Percentiles rank a stretch among this genome's conserved stretches.
These are phyloP conservation scores for Teleiodes luculella DNA, from an alignment of 2,888 invertebrate species.

Conservation along the genomic window DNA sequence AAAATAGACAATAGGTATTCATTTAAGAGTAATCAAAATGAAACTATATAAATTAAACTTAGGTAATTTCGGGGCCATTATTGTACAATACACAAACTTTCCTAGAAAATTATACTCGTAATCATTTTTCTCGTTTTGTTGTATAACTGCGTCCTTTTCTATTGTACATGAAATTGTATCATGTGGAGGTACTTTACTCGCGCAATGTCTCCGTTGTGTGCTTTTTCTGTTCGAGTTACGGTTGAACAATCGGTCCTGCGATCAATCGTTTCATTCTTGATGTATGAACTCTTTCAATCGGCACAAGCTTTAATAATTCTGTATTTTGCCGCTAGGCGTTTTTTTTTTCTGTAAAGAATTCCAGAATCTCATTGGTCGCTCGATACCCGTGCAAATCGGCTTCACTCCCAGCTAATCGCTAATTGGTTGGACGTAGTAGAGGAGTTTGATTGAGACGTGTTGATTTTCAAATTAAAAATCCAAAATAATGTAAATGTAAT, in stretches of 20 bases:
- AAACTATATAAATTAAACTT: too few relatives aligned
- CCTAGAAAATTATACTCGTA: too few relatives aligned
- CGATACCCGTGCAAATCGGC: constrained; percentile 9
- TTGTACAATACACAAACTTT: too few relatives aligned
- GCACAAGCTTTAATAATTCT: neutral
- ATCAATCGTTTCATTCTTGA: neutral
- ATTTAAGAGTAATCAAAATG: too few relatives aligned
- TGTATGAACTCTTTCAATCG: neutral
- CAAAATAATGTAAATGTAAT: neutral
- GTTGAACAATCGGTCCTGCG: neutral
- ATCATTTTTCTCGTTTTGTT: too few relatives aligned
- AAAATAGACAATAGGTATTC: too few relatives aligned
- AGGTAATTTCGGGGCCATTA: too few relatives aligned
- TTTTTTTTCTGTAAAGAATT: constrained; percentile 22
- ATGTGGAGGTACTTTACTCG: too few relatives aligned
- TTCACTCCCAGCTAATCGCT: constrained; percentile 17
- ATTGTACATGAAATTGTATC: too few relatives aligned
- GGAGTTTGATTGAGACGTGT: constrained; percentile 18
- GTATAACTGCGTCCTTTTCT: too few relatives aligned
- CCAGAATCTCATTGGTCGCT: neutral
- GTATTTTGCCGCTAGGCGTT: constrained; percentile 26
- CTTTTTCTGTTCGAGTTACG: constrained; percentile 46
- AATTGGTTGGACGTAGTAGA: constrained; percentile 16
- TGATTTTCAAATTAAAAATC: constrained; percentile 13
- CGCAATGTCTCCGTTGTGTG: constrained; percentile 44